phyloP scores from a whole-genome alignment of 2,888 invertebrate species.

The Drosophila aldrichi region DNA sequence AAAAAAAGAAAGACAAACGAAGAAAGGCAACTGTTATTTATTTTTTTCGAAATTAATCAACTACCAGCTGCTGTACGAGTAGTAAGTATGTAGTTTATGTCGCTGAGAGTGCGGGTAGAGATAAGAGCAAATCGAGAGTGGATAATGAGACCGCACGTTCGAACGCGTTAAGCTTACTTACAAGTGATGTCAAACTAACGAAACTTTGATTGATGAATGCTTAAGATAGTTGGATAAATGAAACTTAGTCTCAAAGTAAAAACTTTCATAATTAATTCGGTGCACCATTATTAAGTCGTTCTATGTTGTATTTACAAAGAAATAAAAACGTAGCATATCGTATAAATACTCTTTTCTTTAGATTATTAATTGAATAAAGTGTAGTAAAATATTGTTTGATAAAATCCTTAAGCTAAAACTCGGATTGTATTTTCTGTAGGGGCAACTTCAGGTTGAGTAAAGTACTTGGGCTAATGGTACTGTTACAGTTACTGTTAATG shows the following conservation, averaged over 20 bases:
- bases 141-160: constrained; percentile 45
- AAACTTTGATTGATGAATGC: constrained; percentile 53
- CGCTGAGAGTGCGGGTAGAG: constrained; percentile 43
- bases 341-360: constrained; percentile 41
- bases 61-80: constrained; percentile 53
- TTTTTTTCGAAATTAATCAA: constrained; percentile 42
- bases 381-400: constrained; percentile 34
- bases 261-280: constrained; percentile 59
- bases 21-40: constrained; percentile 33
- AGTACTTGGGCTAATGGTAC: constrained; percentile 20
- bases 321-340: constrained; percentile 67
- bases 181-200: constrained; percentile 62
- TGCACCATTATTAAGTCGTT: constrained; percentile 71
- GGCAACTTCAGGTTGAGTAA: constrained; percentile 30
- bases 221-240: constrained; percentile 37
- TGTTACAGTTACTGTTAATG: constrained; percentile 35
- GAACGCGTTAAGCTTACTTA: constrained; percentile 64
- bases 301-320: constrained; percentile 70
- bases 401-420: constrained; percentile 33
- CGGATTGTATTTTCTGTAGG: constrained; percentile 34
- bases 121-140: constrained; percentile 36
- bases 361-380: constrained; percentile 33
- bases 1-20: constrained; percentile 9
- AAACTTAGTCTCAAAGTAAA: constrained; percentile 64
- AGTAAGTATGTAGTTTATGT: constrained; percentile 42